phyloP scores from a whole-genome alignment of 2,797 vertebrate species.

The Cuniculus paca region DNA sequence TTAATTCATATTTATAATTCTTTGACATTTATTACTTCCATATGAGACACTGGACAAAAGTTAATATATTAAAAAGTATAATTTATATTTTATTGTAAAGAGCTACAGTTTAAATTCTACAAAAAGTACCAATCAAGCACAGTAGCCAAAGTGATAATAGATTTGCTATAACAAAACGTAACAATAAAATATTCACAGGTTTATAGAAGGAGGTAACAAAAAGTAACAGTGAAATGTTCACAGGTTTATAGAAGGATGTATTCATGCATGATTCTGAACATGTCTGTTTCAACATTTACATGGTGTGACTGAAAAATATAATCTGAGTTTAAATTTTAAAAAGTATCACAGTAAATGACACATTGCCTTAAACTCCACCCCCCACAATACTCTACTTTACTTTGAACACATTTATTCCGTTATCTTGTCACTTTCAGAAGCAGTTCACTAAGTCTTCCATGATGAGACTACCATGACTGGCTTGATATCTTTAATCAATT shows the following conservation, averaged over 20 bases:
- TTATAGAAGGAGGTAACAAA: neutral
- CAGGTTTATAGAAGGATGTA: neutral
- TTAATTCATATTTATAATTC: conserved; percentile 38
- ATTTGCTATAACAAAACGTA: neutral
- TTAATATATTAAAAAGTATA: neutral
- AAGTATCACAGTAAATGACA: neutral
- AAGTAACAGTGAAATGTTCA: neutral
- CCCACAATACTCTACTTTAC: neutral
- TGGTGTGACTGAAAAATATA: neutral
- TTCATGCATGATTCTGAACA: neutral
- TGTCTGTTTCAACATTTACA: conserved; percentile 4
- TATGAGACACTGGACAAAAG: conserved; percentile 5
- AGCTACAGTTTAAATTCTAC: neutral
- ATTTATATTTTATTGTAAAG: neutral
- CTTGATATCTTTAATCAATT: neutral
- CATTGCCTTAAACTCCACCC: neutral
- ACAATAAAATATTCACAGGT: neutral
- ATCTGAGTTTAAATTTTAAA: neutral
- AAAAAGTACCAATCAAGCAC: neutral
- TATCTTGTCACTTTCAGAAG: neutral
- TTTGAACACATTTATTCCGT: neutral
- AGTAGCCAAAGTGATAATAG: neutral
- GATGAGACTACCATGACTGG: neutral
- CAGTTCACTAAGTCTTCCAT: neutral
- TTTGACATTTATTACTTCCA: conserved; percentile 20